phyloP scores from a whole-genome alignment of 2,797 vertebrate species.

The Aeoliscus strigatus region DNA sequence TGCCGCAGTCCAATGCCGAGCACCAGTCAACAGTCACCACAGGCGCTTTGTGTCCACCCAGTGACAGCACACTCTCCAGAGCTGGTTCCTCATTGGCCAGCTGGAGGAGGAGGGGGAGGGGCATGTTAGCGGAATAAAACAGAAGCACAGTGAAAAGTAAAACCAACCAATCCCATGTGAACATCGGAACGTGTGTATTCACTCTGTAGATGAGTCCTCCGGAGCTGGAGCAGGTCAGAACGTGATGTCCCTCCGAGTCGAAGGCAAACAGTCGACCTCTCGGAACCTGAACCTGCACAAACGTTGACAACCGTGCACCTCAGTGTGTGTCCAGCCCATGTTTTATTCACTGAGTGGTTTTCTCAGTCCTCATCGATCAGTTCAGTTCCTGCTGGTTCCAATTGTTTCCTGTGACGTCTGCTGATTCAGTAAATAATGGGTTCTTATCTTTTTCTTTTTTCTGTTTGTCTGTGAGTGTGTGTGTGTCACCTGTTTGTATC shows the following conservation, averaged over 20 bases:
- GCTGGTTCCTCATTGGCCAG: slow-evolving; percentile 80
- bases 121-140: background rate
- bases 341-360: background rate
- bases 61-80: slow-evolving; percentile 83
- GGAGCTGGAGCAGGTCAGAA: slow-evolving; percentile 84
- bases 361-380: background rate
- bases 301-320: slow-evolving; percentile 1
- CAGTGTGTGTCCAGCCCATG: background rate
- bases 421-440: no score
- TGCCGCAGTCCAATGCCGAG: slow-evolving; percentile 93
- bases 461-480: background rate
- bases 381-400: background rate
- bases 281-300: slow-evolving; percentile 85
- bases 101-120: slow-evolving; percentile 51
- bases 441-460: background rate
- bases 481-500: slow-evolving; percentile 75
- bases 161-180: no score
- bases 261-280: slow-evolving; percentile 92
- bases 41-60: slow-evolving; percentile 91
- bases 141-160: no score
- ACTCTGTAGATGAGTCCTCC: slow-evolving; percentile 93
- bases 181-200: no score
- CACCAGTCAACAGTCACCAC: slow-evolving; percentile 97
- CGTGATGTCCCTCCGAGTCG: slow-evolving; percentile 92
- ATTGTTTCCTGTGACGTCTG: no score